phyloP scores from a whole-genome alignment of 2,888 invertebrate genomes.

The Scaptomyza polygonia region DNA sequence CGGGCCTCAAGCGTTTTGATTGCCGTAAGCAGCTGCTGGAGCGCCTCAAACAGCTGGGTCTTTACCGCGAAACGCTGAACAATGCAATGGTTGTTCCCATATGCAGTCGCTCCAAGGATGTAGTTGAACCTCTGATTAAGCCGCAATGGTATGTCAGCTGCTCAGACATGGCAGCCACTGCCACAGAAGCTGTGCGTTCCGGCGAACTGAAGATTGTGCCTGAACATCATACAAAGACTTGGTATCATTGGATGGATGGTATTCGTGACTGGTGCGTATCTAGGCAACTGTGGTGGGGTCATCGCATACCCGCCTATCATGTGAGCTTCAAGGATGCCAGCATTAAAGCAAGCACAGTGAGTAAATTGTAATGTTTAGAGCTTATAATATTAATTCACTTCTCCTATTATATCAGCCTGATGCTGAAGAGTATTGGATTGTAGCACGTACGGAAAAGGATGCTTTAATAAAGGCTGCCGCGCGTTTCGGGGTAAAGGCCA shows the following conservation, averaged over 20 bases:
- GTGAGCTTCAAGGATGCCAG: conserved; percentile 86
- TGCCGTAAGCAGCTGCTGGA: conserved; percentile 93
- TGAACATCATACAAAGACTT: conserved; percentile 94
- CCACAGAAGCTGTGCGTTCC: conserved; percentile 90
- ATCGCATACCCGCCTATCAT: conserved; percentile 97
- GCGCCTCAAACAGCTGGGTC: conserved; percentile 88
- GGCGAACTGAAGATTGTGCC: conserved; percentile 96
- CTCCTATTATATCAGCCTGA: conserved; percentile 81
- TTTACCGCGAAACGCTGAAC: conserved; percentile 92
- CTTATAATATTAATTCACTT: not conserved
- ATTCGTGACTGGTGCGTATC: conserved; percentile 99
- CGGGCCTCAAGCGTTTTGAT: conserved; percentile 95
- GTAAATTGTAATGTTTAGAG: conserved; percentile 32
- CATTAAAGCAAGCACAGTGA: conserved; percentile 81
- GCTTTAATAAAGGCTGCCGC: conserved; percentile 92
- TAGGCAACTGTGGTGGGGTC: conserved; percentile 99
- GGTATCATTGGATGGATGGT: conserved; percentile 98
- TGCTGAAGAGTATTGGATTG: conserved; percentile 89
- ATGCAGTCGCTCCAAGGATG: conserved; percentile 97
- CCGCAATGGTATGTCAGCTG: conserved; percentile 98
- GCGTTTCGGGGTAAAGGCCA: conserved; percentile 86
- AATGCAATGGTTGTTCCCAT: conserved; percentile 98
- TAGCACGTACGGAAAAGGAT: conserved; percentile 89
- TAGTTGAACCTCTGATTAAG: conserved; percentile 97
- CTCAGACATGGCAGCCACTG: conserved; percentile 94